phyloP scores from a whole-genome alignment of 2,888 invertebrate genomes.

The Sarcophaga subvicina region DNA sequence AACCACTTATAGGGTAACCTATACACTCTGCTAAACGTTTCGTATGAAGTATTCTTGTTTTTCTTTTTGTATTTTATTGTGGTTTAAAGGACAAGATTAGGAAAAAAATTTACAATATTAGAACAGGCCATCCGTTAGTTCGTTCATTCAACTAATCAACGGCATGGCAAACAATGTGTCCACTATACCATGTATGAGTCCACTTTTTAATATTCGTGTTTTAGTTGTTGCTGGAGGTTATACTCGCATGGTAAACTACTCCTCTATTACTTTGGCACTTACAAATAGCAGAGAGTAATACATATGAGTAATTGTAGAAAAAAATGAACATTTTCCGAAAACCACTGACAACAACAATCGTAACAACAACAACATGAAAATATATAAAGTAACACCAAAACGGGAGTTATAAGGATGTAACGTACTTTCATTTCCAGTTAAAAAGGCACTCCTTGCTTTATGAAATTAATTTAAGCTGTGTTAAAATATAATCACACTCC shows the following conservation, averaged over 20 bases:
- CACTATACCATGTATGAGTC: neutral
- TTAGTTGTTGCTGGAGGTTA: neutral
- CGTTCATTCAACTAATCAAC: neutral
- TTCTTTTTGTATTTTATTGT: neutral
- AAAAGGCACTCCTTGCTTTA: constrained; percentile 74
- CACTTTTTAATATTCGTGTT: neutral
- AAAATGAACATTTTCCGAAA: neutral
- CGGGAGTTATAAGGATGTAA: constrained; percentile 71
- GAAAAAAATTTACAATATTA: neutral
- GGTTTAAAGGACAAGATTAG: neutral
- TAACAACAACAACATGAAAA: neutral
- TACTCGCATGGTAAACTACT: constrained; percentile 8
- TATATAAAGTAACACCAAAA: constrained; percentile 39
- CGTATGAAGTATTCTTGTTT: neutral
- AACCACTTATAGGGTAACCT: neutral
- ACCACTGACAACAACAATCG: neutral
- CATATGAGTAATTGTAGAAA: neutral
- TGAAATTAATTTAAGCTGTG: constrained; percentile 56
- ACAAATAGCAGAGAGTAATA: neutral
- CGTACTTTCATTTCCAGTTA: constrained; percentile 70
- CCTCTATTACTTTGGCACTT: constrained; percentile 1
- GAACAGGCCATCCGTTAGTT: neutral
- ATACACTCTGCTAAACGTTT: neutral
- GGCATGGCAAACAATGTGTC: neutral
- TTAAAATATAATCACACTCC: constrained; percentile 9